Base-by-base conservation (phyloP, 2,888 invertebrate genomes). In the Creontiades dilutus region DNA sequence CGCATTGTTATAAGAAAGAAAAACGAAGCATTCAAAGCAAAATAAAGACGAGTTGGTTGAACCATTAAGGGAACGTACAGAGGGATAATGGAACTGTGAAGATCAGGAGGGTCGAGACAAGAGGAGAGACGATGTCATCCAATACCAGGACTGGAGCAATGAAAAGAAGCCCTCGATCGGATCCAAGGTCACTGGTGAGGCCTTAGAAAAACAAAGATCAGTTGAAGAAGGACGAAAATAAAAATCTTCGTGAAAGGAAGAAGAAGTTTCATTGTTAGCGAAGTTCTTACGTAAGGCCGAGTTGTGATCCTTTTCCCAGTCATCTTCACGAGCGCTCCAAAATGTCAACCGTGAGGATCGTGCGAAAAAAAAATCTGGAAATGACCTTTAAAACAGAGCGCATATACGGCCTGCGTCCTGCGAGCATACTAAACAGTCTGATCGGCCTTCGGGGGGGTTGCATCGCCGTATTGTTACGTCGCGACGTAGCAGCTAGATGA, bases 301-400 rank as follows among this genome's bases (percentile, higher is more conserved):
- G 19, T 52, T 19, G 37, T 13, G 48, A 52, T 82, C 55, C 78
- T 78, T 37, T 46, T 28, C n/a, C n/a, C 78, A 37, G 47, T 48
- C 82, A 82, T 23, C 16, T 81, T 81, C 82, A 52, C 48, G 52
- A 52, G 11, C 48, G 47, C 16, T 28, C 23, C 28, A 52, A 82
- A 82, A 82, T 82, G 52, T 48, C 82, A 82, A n/a, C 82, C 82
- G 82, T 19, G 55, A 19, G 82, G 82, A 55, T 82, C 52, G 82
- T 23, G 82, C 48, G 82, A 16, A 23, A 52, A 82, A 48, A 52
- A 4, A 19, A n/a, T n/a, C n/a, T 11, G 47, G 23, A 5, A 52
- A 82, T 23, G 82, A 82, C 82, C 82, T 82, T 82, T 82, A 14
- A 23, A 4, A 37, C 76, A 0, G 7, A 3, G 23, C 28, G 27